Evolutionary conservation across 2,888 invertebrate genomes (phyloP).

Genomic region (Muschampia plurimacula): DNA sequence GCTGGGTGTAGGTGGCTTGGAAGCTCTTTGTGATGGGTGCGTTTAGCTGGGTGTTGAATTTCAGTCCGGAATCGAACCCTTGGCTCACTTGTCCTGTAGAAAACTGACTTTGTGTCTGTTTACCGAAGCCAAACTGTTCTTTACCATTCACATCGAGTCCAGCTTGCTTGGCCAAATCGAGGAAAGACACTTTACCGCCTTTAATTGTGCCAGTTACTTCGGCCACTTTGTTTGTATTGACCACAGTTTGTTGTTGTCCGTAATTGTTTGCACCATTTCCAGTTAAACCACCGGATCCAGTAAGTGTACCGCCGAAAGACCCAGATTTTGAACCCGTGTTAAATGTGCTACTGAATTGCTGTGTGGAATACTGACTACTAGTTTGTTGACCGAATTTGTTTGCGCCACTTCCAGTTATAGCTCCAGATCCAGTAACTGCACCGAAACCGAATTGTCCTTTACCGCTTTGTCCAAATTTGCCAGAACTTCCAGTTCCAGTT

Average conservation of each 20-base stretch:
- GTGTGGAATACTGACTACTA: neutral
- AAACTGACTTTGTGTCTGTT: conserved; percentile 37
- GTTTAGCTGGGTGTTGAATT: conserved; percentile 59
- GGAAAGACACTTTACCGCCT: neutral
- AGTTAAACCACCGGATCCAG: neutral
- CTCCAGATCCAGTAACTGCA: too few relatives aligned
- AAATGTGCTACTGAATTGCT: neutral
- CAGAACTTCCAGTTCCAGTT: too few relatives aligned
- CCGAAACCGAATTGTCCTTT: neutral
- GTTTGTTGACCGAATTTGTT: neutral
- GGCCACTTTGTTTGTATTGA: neutral
- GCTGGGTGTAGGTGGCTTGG: conserved; percentile 68
- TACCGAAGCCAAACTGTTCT: conserved; percentile 43
- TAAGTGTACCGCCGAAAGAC: neutral
- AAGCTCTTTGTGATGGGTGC: conserved; percentile 68
- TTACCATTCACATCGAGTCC: conserved; percentile 30
- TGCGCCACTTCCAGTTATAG: too few relatives aligned
- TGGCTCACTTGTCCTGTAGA: conserved; percentile 38
- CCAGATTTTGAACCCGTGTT: neutral
- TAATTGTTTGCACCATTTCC: neutral
- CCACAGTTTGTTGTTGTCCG: neutral
- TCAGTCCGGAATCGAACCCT: conserved; percentile 42
- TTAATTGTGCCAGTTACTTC: neutral
- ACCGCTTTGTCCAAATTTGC: neutral
- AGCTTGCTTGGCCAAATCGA: conserved; percentile 34